Evolutionary conservation across 2,888 invertebrate species (phyloP), one percentile per base, ranked within the genome.

Genomic region (Perdita meconis): DNA sequence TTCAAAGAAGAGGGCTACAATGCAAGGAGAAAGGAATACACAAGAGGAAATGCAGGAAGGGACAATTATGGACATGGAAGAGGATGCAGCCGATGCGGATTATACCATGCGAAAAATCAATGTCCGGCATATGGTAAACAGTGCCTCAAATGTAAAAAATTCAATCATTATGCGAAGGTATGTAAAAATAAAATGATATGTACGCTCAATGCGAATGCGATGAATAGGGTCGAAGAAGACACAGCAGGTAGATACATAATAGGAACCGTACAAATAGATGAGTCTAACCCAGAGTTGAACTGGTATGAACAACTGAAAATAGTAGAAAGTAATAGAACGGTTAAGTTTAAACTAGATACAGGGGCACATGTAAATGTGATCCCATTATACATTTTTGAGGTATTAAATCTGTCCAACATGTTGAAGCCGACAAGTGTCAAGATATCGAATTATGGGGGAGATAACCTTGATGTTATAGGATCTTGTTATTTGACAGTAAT

Each of bases 141-240:
- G 40, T 42, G n/a, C 40, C 40, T 42, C n/a, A 42, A 42, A 42
- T 42, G 40, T 42, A 42, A 42, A 42, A 42, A 42, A n/a, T 42
- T n/a, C n/a, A 42, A 42, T 42, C 42, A 10, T 1, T 34, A 34
- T 47, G 26, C 13, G 26, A 60, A 26, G 57, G 40, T 59, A 61
- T 42, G 42, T 42, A 42, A 16, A 42, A 42, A 42, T 42, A n/a
- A 42, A 4, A 42, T 16, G 1, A 6, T n/a, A 4, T 13, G 42
- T 1, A n/a, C 42, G 42, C 13, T 42, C 13, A 16, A 42, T 42
- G n/a, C n/a, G n/a, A n/a, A n/a, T n/a, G n/a, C n/a, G n/a, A n/a
- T n/a, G n/a, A n/a, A n/a, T n/a, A n/a, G n/a, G n/a, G 42, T 42
- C 13, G 42, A 42, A 42, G n/a, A 13, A n/a, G 42, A 42, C 13